A percentile compares a stretch with the other conserved stretches of the same genome.
Conservation (phyloP, 2,888 invertebrate species). For the Erannis defoliaria region DNA sequence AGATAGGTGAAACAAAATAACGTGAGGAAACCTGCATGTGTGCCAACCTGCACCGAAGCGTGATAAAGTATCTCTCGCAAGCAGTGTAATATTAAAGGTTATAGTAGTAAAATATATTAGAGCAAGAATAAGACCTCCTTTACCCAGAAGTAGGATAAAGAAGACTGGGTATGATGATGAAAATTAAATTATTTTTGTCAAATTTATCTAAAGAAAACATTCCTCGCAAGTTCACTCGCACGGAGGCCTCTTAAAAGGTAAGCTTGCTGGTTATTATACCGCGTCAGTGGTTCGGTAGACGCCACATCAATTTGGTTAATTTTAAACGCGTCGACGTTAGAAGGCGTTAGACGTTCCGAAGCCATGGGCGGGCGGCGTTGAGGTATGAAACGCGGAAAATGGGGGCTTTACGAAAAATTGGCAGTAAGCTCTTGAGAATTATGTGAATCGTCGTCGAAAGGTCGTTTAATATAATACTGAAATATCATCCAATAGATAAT, state of each 20-base stretch:
- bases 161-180: no score
- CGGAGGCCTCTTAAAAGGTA: conserved; percentile 16
- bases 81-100: no score
- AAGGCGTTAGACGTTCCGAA: conserved; percentile 9
- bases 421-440: conserved; percentile 4
- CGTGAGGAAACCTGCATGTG: no score
- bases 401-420: conserved; percentile 4
- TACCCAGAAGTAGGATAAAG: no score
- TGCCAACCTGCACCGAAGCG: no score
- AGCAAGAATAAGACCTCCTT: no score
- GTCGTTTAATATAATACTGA: no score
- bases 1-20: no score
- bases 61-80: no score
- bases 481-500: neutral
- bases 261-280: conserved; percentile 25
- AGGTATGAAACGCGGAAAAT: conserved; percentile 19
- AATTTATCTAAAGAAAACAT: neutral
- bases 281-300: conserved; percentile 35
- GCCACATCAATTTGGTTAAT: conserved; percentile 44
- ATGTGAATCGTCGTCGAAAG: neutral
- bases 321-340: conserved; percentile 38
- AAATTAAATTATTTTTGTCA: no score
- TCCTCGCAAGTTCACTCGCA: neutral
- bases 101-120: no score
- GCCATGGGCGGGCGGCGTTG: neutral